These are phyloP conservation scores for Rotaria macrura DNA, from an alignment of 2,888 invertebrate species.

Conservation along the genomic window DNA sequence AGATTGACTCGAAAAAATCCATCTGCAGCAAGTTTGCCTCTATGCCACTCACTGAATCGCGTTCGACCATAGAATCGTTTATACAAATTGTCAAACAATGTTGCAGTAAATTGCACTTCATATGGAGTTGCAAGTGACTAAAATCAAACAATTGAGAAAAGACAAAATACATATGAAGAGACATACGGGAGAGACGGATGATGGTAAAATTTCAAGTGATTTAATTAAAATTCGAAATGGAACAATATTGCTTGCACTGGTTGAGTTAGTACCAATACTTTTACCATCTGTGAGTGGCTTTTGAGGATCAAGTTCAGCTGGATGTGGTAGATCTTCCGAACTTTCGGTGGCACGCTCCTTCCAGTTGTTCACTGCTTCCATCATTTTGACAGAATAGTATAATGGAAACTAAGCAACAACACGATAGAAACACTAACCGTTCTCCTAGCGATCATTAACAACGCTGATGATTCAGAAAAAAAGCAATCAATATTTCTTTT, in stretches of 20 bases:
- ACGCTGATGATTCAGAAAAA: not conserved
- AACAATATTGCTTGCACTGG: not conserved
- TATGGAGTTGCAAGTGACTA: conserved; percentile 3
- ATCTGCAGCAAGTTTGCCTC: not conserved
- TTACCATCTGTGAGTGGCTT: not conserved
- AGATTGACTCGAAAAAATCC: not conserved
- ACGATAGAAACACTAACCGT: not conserved
- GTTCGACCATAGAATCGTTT: conserved; percentile 19
- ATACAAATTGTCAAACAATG: not conserved
- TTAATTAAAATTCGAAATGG: conserved; percentile 16
- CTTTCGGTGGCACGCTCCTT: not conserved
- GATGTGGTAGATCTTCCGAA: not conserved
- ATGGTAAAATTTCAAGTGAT: conserved; percentile 7
- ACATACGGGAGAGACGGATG: not conserved
- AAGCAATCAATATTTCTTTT: not conserved
- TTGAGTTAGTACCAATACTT: not conserved
- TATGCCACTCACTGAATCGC: not conserved
- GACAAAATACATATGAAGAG: not conserved
- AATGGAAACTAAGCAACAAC: conserved; percentile 8
- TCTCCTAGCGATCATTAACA: not conserved
- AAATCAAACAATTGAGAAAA: not conserved
- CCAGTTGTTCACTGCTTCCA: not conserved
- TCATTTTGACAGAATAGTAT: not conserved
- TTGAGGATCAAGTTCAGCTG: not conserved
- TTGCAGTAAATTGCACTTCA: conserved; percentile 19